Percentiles rank a stretch among this genome's conserved stretches.
These are phyloP conservation scores for Chelidonichthys spinosus DNA, from an alignment of 2,797 vertebrate species.

Conservation along the genomic window DNA sequence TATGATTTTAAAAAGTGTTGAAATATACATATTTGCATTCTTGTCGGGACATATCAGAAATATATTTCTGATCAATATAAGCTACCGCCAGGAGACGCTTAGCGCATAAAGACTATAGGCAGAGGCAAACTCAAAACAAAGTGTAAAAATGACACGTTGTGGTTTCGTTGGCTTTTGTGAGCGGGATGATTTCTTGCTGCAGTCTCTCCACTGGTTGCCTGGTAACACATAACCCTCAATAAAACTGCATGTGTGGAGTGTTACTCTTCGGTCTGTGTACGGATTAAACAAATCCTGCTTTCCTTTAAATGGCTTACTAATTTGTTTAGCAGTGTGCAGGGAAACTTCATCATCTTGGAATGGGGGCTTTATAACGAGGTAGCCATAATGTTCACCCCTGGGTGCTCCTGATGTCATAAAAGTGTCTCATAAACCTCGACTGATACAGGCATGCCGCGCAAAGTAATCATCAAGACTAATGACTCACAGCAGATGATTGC, in stretches of 20 bases:
- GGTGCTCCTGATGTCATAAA: slow-evolving; percentile 20
- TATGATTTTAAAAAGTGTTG: too few species aligned
- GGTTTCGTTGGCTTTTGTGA: too few species aligned
- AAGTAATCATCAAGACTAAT: slow-evolving; percentile 1
- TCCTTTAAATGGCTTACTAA: not conserved
- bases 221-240: not conserved
- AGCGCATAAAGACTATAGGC: too few species aligned
- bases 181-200: too few species aligned
- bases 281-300: not conserved
- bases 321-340: not conserved
- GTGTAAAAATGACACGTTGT: too few species aligned
- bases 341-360: not conserved
- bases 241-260: not conserved
- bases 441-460: slow-evolving; percentile 10
- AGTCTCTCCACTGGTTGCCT: too few species aligned
- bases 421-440: not conserved
- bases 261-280: not conserved
- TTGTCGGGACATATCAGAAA: too few species aligned
- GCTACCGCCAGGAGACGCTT: too few species aligned
- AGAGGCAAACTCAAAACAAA: too few species aligned
- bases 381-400: not conserved
- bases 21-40: too few species aligned
- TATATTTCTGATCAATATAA: too few species aligned
- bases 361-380: not conserved
- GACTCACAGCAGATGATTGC: slow-evolving; percentile 13